These are phyloP conservation scores for Harpalus rubripes DNA, from an alignment of 2,888 invertebrate genomes.

Conservation along the genomic window DNA sequence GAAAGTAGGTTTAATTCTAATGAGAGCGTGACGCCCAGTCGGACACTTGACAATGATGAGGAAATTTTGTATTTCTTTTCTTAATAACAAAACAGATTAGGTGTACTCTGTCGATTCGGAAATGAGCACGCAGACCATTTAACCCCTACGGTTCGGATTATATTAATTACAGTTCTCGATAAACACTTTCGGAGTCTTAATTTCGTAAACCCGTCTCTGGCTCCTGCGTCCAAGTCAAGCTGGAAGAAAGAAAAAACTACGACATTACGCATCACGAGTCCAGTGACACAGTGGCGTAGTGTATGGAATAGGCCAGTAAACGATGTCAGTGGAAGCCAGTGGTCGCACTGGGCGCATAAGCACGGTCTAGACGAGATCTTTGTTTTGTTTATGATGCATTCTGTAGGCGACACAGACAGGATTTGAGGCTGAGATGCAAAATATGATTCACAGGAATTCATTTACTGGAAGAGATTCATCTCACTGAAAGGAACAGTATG, in stretches of 20 bases:
- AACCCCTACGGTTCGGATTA: too few species aligned
- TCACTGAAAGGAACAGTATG: neutral
- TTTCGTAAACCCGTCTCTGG: too few species aligned
- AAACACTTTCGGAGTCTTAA: too few species aligned
- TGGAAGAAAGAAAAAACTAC: neutral
- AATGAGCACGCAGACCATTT: too few species aligned
- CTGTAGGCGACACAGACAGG: neutral
- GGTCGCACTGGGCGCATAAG: neutral
- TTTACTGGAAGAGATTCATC: neutral
- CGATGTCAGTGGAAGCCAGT: neutral
- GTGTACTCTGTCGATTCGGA: too few species aligned
- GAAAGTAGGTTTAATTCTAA: too few species aligned
- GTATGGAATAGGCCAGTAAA: neutral
- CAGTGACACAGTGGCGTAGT: constrained; percentile 1
- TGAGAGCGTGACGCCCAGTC: too few species aligned
- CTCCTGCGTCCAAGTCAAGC: too few species aligned
- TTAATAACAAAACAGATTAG: too few species aligned
- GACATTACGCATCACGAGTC: neutral
- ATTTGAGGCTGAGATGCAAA: neutral
- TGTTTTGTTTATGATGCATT: constrained; percentile 2
- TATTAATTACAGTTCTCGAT: too few species aligned
- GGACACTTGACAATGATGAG: too few species aligned
- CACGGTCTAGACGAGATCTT: neutral
- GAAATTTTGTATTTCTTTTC: too few species aligned
- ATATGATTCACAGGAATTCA: neutral